Evolutionary conservation across 2,888 invertebrate species (phyloP), one percentile per base, ranked within the genome.

Genomic region (Orchestes rusci): DNA sequence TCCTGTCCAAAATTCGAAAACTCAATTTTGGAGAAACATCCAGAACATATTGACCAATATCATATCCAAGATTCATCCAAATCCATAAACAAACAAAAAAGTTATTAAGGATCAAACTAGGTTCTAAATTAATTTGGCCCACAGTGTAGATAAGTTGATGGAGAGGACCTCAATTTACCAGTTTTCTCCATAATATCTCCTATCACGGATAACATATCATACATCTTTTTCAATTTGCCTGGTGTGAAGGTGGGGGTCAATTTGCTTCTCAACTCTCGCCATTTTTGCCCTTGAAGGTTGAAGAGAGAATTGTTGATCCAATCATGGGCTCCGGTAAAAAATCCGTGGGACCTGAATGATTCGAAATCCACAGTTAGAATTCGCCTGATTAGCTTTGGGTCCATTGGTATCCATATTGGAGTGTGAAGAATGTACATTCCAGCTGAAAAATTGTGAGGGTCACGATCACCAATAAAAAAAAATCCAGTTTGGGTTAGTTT

Each of bases 171-270:
- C 23, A 23, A 30, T 13, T 12, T 30, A 30, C 30, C 12, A 5
- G 7, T 10, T 12, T 30, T 29, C 12, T 39, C 39, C 3, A 39
- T 17, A 12, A 29, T 16, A 3, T 39, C 39, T 4, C 27, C 39
- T 19, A 39, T 27, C 17, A 17, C n/a, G 15, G 15, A 17, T 10
- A 39, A 17, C 13, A 31, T 19, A 17, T 39, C 31, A 20, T 29
- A 39, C 39, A 39, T 39, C 30, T 17, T 19, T 17, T 39, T 39
- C 3, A 39, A 18, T 13, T 39, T 39, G 10, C 16, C 39, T 1
- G 78, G 70, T 0, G 80, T 73, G 55, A 82, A 82, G 0, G 75
- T 71, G 0, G 80, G 76, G 1, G 79, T 72, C 55, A 82, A 62
- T 51, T 77, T 78, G 0, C 68, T 50, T n/a, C 82, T 68, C 16